Base-by-base conservation (phyloP, 2,797 vertebrate genomes). In the Cyclura pinguis region DNA sequence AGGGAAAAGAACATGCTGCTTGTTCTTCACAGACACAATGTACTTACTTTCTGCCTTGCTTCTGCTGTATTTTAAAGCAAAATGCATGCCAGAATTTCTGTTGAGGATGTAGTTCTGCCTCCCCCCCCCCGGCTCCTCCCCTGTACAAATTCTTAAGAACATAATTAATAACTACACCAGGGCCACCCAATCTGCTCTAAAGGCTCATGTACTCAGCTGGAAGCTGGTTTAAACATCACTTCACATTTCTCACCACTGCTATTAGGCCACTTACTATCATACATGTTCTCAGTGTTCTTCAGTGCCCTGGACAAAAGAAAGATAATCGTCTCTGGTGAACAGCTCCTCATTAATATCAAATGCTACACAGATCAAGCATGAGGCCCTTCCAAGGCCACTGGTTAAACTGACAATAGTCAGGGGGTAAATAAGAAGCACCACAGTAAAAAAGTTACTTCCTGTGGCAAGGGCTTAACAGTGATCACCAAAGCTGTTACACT, bases 201-300 rank as follows among this genome's bases (percentile, higher is more conserved):
- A 52, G 7, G 1, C 72, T 83, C 14, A 9, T 16, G 10, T 27
- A 76, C 18, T 35, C 18, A 52, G 18, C 73, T 59, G 35, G 22
- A n/a, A 35, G 29, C 12, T 57, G 78, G n/a, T 85, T 80, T 81
- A 62, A 90, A 73, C 86, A 59, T 72, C 18, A 69, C 47, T 80
- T n/a, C 74, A 55, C 27, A 22, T 62, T 47, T 35, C 24, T 88
- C 35, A 73, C 16, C 14, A 29, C 35, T 38, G 20, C 3, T 6
- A 7, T 42, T 4, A 50, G 13, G n/a, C 22, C 16, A 38, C 6
- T 84, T 62, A 47, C 13, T 47, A 5, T 50, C 59, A 50, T 42
- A 73, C 32, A 35, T 50, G 5, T 57, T n/a, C 8, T 76, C 42
- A 59, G 35, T 4, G 22, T 35, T 38, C 29, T 50, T 16, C 22